Conservation (phyloP, 2,888 invertebrate species). For the Bedellia somnulentella region DNA sequence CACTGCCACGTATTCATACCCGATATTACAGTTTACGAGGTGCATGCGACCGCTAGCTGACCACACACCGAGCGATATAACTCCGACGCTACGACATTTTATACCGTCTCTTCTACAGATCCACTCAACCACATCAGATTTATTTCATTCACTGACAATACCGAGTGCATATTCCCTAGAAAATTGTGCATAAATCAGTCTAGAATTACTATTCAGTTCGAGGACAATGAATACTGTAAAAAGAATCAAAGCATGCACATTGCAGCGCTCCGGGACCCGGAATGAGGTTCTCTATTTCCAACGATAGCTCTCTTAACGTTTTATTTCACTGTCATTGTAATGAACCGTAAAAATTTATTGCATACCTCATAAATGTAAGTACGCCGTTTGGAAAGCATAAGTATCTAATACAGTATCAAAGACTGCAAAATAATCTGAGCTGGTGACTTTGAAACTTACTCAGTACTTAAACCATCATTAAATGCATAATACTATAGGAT, state of each 20-base stretch:
- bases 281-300: constrained; percentile 21
- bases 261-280: constrained; percentile 10
- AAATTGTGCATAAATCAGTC: constrained; percentile 27
- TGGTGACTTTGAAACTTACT: too few relatives aligned
- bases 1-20: constrained; percentile 5
- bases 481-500: too few relatives aligned
- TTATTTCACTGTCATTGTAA: constrained; percentile 42
- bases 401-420: too few relatives aligned
- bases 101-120: constrained; percentile 21
- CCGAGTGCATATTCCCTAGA: constrained; percentile 17
- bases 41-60: background rate
- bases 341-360: constrained; percentile 43
- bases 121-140: constrained; percentile 32
- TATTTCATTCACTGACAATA: constrained; percentile 28
- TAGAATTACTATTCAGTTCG: constrained; percentile 19
- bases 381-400: constrained; percentile 22
- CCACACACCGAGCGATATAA: background rate
- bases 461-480: too few relatives aligned
- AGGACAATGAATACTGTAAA: constrained; percentile 22
- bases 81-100: constrained; percentile 8
- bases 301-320: constrained; percentile 31
- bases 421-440: too few relatives aligned
- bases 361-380: constrained; percentile 31
- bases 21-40: background rate
- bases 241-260: constrained; percentile 14